These are phyloP conservation scores for Gandaritis pyraliata DNA, from an alignment of 2,888 invertebrate species.

Conservation along the genomic window DNA sequence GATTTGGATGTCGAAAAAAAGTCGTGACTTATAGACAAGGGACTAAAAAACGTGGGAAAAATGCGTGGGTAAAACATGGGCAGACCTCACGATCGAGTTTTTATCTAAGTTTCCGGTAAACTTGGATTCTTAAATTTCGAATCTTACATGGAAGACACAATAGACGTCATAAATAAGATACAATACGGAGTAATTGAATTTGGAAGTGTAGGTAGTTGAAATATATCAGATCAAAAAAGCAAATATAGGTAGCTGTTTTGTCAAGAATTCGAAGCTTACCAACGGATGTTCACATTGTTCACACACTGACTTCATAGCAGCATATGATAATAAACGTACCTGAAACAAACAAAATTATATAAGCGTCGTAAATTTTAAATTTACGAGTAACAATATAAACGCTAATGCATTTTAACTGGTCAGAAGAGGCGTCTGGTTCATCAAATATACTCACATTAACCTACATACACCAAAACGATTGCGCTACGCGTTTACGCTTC, in stretches of 20 bases:
- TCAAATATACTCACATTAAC: conserved; percentile 70
- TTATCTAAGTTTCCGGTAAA: conserved; percentile 57
- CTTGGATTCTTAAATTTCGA: conserved; percentile 42
- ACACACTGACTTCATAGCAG: conserved; percentile 3
- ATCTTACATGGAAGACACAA: conserved; percentile 16
- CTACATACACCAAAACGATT: conserved; percentile 73
- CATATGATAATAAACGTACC: conserved; percentile 52
- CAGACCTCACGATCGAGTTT: conserved; percentile 64
- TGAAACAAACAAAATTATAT: conserved; percentile 58
- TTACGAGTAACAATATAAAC: conserved; percentile 31
- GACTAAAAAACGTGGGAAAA: conserved; percentile 63
- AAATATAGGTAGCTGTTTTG: too few relatives aligned
- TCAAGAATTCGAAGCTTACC: conserved; percentile 19
- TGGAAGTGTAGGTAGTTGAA: conserved; percentile 1
- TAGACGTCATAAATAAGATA: background rate
- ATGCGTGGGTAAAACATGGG: conserved; percentile 55
- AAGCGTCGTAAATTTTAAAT: conserved; percentile 28
- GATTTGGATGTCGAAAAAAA: conserved; percentile 48
- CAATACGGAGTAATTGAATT: conserved; percentile 12
- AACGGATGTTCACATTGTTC: conserved; percentile 9
- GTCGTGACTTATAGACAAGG: conserved; percentile 59
- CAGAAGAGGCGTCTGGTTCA: conserved; percentile 43
- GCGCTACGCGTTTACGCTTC: conserved; percentile 65
- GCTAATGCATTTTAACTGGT: conserved; percentile 34
- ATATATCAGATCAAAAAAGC: conserved; percentile 1